A percentile compares a stretch with the other conserved stretches of the same genome.
phyloP scores from a whole-genome alignment of 2,888 invertebrate genomes.

The Brachylomia viminalis region DNA sequence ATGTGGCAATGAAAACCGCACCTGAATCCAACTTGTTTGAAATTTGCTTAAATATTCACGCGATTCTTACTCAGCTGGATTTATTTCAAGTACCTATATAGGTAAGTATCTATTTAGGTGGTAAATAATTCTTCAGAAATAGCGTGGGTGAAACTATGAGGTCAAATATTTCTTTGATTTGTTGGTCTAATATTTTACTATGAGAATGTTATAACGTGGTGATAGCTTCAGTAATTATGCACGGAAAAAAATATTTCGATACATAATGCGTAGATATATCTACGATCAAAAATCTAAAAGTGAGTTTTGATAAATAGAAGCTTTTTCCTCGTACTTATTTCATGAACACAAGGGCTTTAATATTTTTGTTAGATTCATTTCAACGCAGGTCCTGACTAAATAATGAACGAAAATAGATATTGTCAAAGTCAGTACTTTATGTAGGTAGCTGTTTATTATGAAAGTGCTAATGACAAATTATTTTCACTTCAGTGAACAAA shows the following conservation, averaged over 20 bases:
- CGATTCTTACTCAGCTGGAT: conserved; percentile 22
- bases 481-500: no score
- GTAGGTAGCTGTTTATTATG: no score
- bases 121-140: conserved; percentile 30
- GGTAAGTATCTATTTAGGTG: conserved; percentile 30
- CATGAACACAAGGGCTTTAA: no score
- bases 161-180: conserved; percentile 35
- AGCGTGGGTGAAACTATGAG: conserved; percentile 28
- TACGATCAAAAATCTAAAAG: background rate
- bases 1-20: conserved; percentile 40
- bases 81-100: conserved; percentile 33
- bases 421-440: no score
- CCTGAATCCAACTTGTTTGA: conserved; percentile 20
- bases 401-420: no score
- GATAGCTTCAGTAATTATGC: no score
- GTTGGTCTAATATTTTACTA: conserved; percentile 9
- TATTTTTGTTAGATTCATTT: no score
- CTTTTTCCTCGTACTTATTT: no score
- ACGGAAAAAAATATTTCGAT: background rate
- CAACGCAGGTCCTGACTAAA: no score
- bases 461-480: no score
- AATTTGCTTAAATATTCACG: conserved; percentile 53
- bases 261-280: no score
- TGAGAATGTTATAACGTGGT: background rate
- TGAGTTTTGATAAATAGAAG: no score